A percentile compares a stretch with the other conserved stretches of the same genome.
These are phyloP conservation scores for Karalla daura DNA, from an alignment of 2,797 vertebrate genomes.

Conservation along the genomic window DNA sequence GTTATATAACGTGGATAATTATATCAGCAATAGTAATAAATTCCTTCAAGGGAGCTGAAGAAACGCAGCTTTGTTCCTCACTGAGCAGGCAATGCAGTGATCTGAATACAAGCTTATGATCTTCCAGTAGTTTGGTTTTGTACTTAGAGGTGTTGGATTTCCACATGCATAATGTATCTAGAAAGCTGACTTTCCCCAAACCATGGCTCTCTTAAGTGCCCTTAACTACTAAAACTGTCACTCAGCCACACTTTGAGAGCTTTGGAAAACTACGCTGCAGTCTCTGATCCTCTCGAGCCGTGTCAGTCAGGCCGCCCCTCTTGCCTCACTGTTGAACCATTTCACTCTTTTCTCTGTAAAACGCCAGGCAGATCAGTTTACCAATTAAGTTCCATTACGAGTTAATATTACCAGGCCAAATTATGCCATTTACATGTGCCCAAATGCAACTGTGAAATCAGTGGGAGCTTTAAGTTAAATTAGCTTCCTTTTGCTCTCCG, in stretches of 20 bases:
- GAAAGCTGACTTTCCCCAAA: slow-evolving; percentile 13
- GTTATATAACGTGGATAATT: slow-evolving; percentile 4
- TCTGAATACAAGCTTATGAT: not conserved
- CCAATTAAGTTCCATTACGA: not conserved
- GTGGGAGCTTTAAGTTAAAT: slow-evolving; percentile 6
- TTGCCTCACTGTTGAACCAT: slow-evolving; percentile 13
- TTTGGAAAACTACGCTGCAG: slow-evolving; percentile 26
- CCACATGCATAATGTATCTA: slow-evolving; percentile 17
- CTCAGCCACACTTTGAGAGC: slow-evolving; percentile 20
- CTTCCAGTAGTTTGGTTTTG: not conserved
- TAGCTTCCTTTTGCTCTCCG: not conserved
- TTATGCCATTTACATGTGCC: not conserved
- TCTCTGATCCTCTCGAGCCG: slow-evolving; percentile 21
- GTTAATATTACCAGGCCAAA: not conserved
- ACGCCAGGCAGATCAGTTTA: not conserved
- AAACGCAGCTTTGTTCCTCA: slow-evolving; percentile 27
- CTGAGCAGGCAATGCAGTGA: not conserved
- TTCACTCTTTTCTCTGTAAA: not conserved
- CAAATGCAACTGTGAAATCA: slow-evolving; percentile 5
- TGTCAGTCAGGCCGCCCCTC: slow-evolving; percentile 21
- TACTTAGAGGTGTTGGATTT: slow-evolving; percentile 22
- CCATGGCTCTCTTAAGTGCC: slow-evolving; percentile 20
- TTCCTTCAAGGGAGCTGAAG: not conserved
- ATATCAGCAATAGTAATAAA: slow-evolving; percentile 6
- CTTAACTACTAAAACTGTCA: slow-evolving; percentile 27